These are phyloP conservation scores for Eumacrocentrus americanus DNA, from an alignment of 2,888 invertebrate species.

Conservation along the genomic window DNA sequence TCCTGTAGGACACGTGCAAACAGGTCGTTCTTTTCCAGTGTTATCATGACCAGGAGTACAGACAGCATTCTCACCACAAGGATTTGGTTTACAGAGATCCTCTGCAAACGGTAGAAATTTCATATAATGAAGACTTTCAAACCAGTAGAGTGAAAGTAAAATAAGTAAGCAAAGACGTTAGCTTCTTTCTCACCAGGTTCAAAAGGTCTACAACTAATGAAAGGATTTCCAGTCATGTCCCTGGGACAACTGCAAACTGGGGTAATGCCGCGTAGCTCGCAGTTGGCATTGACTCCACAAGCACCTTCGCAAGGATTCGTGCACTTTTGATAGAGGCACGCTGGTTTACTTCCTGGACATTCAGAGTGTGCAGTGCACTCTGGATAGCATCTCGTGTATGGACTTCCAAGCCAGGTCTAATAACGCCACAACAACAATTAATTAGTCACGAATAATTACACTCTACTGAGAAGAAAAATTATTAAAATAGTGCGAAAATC, in stretches of 20 bases:
- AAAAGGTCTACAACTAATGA: slow-evolving; percentile 80
- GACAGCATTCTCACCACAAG: slow-evolving; percentile 80
- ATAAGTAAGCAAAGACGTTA: slow-evolving; percentile 5
- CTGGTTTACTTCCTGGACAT: slow-evolving; percentile 78
- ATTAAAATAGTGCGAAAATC: no score
- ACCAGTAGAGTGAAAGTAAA: slow-evolving; percentile 69
- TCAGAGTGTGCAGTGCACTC: slow-evolving; percentile 82
- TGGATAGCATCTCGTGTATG: slow-evolving; percentile 76
- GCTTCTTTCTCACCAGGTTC: slow-evolving; percentile 68
- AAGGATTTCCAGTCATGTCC: slow-evolving; percentile 88
- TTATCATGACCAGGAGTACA: slow-evolving; percentile 86
- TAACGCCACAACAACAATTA: no score
- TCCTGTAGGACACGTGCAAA: slow-evolving; percentile 82
- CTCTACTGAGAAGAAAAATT: no score
- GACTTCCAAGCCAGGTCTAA: slow-evolving; percentile 82
- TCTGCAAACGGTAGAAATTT: no score
- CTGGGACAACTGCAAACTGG: slow-evolving; percentile 86
- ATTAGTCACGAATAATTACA: neutral
- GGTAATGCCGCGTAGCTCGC: slow-evolving; percentile 77
- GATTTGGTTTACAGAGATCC: slow-evolving; percentile 85
- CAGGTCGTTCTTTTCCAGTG: slow-evolving; percentile 80
- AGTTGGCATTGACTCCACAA: slow-evolving; percentile 81
- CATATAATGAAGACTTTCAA: no score
- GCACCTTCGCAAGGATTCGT: slow-evolving; percentile 82
- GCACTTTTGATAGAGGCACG: slow-evolving; percentile 82